A percentile compares a stretch with the other conserved stretches of the same genome.
These are phyloP conservation scores for Leucophora obtusa DNA, from an alignment of 2,888 invertebrate genomes.

Conservation along the genomic window DNA sequence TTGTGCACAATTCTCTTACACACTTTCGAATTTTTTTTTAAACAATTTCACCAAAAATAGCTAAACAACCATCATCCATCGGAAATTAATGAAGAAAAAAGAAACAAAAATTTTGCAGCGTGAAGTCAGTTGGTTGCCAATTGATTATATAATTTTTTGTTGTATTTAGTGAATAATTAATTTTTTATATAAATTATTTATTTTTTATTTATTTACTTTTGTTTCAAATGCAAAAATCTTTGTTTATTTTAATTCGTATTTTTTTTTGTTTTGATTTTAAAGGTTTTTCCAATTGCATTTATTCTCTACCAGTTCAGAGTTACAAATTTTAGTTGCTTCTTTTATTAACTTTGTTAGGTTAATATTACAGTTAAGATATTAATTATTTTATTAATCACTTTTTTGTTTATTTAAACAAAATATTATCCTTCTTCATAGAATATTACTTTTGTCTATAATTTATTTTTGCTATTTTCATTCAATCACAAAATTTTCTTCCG, in stretches of 20 bases:
- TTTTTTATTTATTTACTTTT: constrained; percentile 22
- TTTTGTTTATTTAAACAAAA: neutral
- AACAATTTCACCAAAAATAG: constrained; percentile 50
- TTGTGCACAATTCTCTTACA: constrained; percentile 41
- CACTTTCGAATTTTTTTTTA: constrained; percentile 42
- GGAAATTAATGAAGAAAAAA: constrained; percentile 28
- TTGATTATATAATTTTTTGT: constrained; percentile 57
- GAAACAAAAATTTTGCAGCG: constrained; percentile 9
- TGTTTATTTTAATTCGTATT: neutral
- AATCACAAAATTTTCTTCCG: constrained; percentile 24
- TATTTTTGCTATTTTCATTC: neutral
- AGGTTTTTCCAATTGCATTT: constrained; percentile 19
- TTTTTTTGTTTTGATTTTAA: constrained; percentile 23
- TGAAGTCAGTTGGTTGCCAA: constrained; percentile 54
- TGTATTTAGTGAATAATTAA: constrained; percentile 12
- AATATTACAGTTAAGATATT: neutral
- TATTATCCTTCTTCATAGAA: constrained; percentile 34
- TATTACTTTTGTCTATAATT: constrained; percentile 11
- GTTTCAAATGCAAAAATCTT: neutral
- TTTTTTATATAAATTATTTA: constrained; percentile 21
- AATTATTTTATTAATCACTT: neutral
- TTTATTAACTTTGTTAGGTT: neutral
- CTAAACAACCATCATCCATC: constrained; percentile 39
- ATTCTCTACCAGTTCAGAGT: neutral
- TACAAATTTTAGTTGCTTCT: neutral